These are phyloP conservation scores for Spodoptera picta DNA, from an alignment of 2,888 invertebrate species.

Conservation along the genomic window DNA sequence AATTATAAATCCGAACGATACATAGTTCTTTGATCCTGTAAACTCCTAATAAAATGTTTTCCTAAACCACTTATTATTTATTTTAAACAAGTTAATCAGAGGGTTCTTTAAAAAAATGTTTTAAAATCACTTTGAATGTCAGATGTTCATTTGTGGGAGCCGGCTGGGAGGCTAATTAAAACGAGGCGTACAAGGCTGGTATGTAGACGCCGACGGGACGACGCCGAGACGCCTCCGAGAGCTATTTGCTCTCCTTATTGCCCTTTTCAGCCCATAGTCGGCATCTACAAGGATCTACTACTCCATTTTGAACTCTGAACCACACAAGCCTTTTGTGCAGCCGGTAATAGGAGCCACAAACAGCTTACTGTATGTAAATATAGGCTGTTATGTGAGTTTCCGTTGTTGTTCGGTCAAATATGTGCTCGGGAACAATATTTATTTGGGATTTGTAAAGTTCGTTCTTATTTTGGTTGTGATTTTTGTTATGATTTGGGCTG, in stretches of 20 bases:
- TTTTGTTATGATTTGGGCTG: constrained; percentile 1
- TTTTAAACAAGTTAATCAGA: no score
- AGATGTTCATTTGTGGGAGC: constrained; percentile 29
- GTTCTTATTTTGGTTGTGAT: neutral
- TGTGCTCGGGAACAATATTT: constrained; percentile 16
- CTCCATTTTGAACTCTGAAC: constrained; percentile 48
- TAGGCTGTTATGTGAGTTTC: constrained; percentile 9
- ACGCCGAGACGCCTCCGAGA: constrained; percentile 46
- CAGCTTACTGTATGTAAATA: constrained; percentile 7
- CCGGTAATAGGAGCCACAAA: constrained; percentile 39
- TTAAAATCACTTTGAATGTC: constrained; percentile 24
- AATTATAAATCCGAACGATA: no score
- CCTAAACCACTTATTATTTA: no score
- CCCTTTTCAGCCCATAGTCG: constrained; percentile 61
- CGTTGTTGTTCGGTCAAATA: constrained; percentile 27
- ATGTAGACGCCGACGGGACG: constrained; percentile 35
- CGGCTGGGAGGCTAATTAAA: constrained; percentile 74
- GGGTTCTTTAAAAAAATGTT: neutral
- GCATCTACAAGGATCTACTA: constrained; percentile 41
- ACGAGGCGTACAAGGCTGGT: constrained; percentile 58
- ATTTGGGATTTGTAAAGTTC: constrained; percentile 17
- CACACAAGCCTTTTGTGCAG: constrained; percentile 36
- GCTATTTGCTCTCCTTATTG: constrained; percentile 61
- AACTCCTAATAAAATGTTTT: no score
- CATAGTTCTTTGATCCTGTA: no score